These are phyloP conservation scores for Protodeltote pygarga DNA, from an alignment of 2,888 invertebrate genomes.

Conservation along the genomic window DNA sequence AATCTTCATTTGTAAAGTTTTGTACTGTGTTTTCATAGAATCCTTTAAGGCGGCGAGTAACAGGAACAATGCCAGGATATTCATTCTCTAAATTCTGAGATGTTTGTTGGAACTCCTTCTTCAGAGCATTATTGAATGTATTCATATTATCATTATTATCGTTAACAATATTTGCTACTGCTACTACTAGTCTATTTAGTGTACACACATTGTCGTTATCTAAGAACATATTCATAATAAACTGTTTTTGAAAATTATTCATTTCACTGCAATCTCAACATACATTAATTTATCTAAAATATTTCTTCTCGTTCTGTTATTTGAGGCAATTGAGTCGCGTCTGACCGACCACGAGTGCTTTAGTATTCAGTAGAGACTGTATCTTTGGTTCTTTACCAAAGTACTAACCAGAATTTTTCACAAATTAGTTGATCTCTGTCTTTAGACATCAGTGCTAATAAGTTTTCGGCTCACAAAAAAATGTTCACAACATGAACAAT, in stretches of 20 bases:
- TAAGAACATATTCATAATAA: conserved; percentile 74
- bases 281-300: background rate
- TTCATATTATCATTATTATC: conserved; percentile 73
- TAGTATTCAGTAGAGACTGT: too few species aligned
- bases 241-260: conserved; percentile 70
- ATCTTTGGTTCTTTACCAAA: too few species aligned
- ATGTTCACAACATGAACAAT: too few species aligned
- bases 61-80: conserved; percentile 19
- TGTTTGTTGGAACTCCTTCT: conserved; percentile 53
- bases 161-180: conserved; percentile 70
- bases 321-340: too few species aligned
- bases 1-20: conserved; percentile 68
- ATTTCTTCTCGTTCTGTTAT: too few species aligned
- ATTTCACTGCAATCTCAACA: conserved; percentile 36
- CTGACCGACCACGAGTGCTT: too few species aligned
- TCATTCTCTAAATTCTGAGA: conserved; percentile 25
- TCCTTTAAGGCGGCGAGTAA: conserved; percentile 43
- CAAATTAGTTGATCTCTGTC: too few species aligned
- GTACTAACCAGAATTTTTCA: too few species aligned
- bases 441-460: too few species aligned
- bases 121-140: conserved; percentile 56
- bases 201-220: conserved; percentile 71
- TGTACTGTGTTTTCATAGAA: conserved; percentile 68
- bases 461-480: too few species aligned
- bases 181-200: conserved; percentile 70